Percentiles rank a stretch among this genome's conserved stretches.
Evolutionary conservation across 2,888 invertebrate genomes (phyloP).

Genomic region (Trachelus iudaicus): DNA sequence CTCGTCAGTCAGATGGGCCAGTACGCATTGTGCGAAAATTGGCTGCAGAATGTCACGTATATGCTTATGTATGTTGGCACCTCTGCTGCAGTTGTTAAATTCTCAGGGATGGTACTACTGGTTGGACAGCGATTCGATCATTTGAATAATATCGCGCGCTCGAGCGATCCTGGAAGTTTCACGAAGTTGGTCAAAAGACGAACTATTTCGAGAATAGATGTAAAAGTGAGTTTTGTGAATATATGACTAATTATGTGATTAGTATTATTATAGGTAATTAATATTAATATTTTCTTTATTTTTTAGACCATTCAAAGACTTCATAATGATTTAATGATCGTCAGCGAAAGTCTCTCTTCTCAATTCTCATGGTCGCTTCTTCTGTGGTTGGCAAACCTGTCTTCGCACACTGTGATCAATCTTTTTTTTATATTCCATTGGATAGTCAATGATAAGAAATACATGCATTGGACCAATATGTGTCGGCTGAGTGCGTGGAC

Average conservation of each 20-base stretch:
- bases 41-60: slow-evolving; percentile 46
- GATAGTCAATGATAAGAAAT: slow-evolving; percentile 13
- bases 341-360: slow-evolving; percentile 44
- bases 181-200: slow-evolving; percentile 3
- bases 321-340: slow-evolving; percentile 47
- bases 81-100: slow-evolving; percentile 45
- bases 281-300: neutral
- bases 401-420: slow-evolving; percentile 48
- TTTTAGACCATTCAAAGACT: slow-evolving; percentile 41
- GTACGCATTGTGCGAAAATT: slow-evolving; percentile 45
- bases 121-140: slow-evolving; percentile 53
- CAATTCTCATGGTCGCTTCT: slow-evolving; percentile 49
- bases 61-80: slow-evolving; percentile 47
- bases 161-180: slow-evolving; percentile 22
- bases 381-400: slow-evolving; percentile 52
- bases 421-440: slow-evolving; percentile 46
- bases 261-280: slow-evolving; percentile 27
- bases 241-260: neutral
- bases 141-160: slow-evolving; percentile 45
- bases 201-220: slow-evolving; percentile 21
- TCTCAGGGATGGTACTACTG: slow-evolving; percentile 44
- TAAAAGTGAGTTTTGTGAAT: slow-evolving; percentile 17
- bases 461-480: slow-evolving; percentile 14
- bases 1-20: slow-evolving; percentile 48
- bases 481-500: slow-evolving; percentile 47